A percentile compares a stretch with the other conserved stretches of the same genome.
These are phyloP conservation scores for Eristalis intricaria DNA, from an alignment of 2,888 invertebrate genomes.

Conservation along the genomic window DNA sequence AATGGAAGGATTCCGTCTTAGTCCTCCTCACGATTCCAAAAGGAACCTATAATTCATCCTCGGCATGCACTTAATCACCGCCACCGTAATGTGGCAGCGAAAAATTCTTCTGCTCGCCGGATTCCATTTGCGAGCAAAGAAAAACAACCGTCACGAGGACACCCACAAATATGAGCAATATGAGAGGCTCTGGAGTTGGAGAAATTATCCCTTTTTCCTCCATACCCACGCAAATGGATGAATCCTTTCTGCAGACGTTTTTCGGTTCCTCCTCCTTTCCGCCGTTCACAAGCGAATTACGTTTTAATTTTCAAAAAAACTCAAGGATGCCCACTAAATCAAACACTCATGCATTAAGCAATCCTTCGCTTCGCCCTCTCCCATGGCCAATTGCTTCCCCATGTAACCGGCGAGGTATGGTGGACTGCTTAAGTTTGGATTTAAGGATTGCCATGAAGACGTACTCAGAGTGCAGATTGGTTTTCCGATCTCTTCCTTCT, in stretches of 20 bases:
- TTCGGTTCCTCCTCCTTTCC: not conserved
- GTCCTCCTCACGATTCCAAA: not conserved
- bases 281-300: constrained; percentile 23
- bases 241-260: not conserved
- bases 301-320: constrained; percentile 38
- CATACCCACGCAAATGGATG: not conserved
- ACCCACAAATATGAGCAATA: not conserved
- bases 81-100: not conserved
- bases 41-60: not conserved
- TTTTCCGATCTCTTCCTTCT: not conserved
- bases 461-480: constrained; percentile 35
- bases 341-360: constrained; percentile 46
- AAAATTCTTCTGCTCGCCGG: not conserved
- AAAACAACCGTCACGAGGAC: not conserved
- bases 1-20: not conserved
- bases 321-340: constrained; percentile 53
- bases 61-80: not conserved
- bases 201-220: not conserved
- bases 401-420: constrained; percentile 12
- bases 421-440: constrained; percentile 30
- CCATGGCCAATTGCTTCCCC: constrained; percentile 29
- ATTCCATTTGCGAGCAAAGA: not conserved
- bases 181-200: not conserved
- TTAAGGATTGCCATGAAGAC: constrained; percentile 29
- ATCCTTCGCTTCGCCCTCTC: not conserved